Base-by-base conservation (phyloP, 2,797 vertebrate genomes). In the Notamacropus eugenii region DNA sequence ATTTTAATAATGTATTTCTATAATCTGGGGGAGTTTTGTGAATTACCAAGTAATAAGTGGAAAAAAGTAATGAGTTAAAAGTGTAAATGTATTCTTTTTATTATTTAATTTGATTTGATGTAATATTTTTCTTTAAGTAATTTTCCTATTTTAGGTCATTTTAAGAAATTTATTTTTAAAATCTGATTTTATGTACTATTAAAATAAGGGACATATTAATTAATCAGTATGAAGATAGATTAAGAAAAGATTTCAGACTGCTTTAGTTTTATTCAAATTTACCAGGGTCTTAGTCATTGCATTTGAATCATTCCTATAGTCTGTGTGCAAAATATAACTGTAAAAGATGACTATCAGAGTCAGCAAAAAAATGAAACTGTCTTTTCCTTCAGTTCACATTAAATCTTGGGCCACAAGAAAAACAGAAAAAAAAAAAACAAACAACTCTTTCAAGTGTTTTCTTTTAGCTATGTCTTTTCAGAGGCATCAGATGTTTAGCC, bases 61-160 rank as follows among this genome's bases (percentile, higher is more conserved):
- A 95, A 94, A 96, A 93, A 94, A 96, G 94, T 50, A 90, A 1
- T 67, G 93, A 94, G 58, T 59, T 29, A 59, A 59, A 31, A 59
- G 58, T 29, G 31, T 59, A 62, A 34, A 62, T 82, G 29, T 34
- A 91, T 94, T 93, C 11, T 93, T 82, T 96, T 96, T 95, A 0
- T 93, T 93, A 94, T 16, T 92, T 96, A 94, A 90, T 59, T 58
- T 93, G 95, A 56, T 92, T 96, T 95, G 62, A n/a, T 95, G 91
- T 96, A 94, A 67, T 92, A 24, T 52, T 57, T 91, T 92, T 58
- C 13, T 29, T 92, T 40, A 94, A 92, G 40, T 50, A 31, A 27
- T 91, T 57, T 55, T 58, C 50, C 67, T 93, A 34, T 62, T 55
- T 82, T 27, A 54, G 92, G 52, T 91, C 93, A 93, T 56, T 94